Base-by-base conservation (phyloP, 2,797 vertebrate genomes). In the Peromyscus aztecus region DNA sequence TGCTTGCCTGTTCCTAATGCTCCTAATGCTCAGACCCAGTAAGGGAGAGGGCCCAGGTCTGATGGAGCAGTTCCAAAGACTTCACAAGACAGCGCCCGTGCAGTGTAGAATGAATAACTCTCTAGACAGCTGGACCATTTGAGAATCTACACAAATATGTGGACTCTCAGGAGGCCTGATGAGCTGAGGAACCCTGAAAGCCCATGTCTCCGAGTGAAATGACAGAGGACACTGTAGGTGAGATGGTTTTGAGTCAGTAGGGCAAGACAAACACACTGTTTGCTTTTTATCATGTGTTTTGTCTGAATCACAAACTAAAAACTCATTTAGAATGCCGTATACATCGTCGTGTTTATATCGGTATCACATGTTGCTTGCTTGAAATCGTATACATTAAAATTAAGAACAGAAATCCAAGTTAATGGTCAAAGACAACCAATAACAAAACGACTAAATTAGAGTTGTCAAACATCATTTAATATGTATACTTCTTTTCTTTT, bases 381-480 rank as follows among this genome's bases (percentile, higher is more conserved):
- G 97, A 98, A 98, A 98, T 97, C 90, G 98, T 98, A 98, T 98
- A 98, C 98, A 98, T 98, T 98, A 98, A 98, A 98, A 98, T 98
- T 97, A 98, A 98, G 98, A 99, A 98, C 99, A 99, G 99, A 99
- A 99, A 99, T 99, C 99, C 99, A 98, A 98, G 98, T 99, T 97
- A 99, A 99, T 99, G 99, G 99, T 99, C 99, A 99, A 99, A 99
- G 99, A 99, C 99, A 99, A 99, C 99, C 99, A 98, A 98, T 99
- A 99, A 99, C 98, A 99, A 99, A 99, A 99, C 98, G 99, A 99
- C 99, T 98, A 99, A 99, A 99, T 99, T 99, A 98, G 98, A 99
- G 99, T 99, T 99, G 99, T 99, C 99, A 99, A 99, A 99, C 99
- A 99, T 99, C 99, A 99, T 99, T 99, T 99, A 99, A 99, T 98